phyloP scores from a whole-genome alignment of 2,113 vertebrate species.

The Lepisosteus osseus region DNA sequence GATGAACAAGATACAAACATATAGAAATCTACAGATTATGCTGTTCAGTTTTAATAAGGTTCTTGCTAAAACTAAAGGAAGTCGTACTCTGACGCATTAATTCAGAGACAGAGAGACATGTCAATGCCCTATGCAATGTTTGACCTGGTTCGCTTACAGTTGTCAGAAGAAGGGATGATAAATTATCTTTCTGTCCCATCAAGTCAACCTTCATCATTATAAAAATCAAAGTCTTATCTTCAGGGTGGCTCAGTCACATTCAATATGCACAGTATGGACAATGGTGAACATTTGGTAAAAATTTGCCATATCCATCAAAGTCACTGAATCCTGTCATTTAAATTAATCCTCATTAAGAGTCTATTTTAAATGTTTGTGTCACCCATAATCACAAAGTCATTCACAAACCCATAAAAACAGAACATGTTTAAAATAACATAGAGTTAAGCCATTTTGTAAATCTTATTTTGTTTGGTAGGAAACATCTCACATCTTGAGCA shows the following conservation, averaged over 20 bases:
- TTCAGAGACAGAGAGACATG: constrained; percentile 1
- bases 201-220: constrained; percentile 1
- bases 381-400: not conserved
- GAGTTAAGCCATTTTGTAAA: too few species aligned
- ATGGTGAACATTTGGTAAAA: not conserved
- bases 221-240: not conserved
- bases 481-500: too few species aligned
- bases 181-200: constrained; percentile 3
- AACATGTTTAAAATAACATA: too few species aligned
- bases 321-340: not conserved
- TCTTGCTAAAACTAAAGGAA: too few species aligned
- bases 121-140: constrained; percentile 1
- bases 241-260: constrained; percentile 8
- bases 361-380: constrained; percentile 2
- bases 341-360: constrained; percentile 5
- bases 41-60: too few species aligned
- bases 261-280: constrained; percentile 8
- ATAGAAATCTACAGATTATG: too few species aligned
- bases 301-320: constrained; percentile 6
- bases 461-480: too few species aligned
- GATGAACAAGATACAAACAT: too few species aligned
- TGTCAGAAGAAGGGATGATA: not conserved
- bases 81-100: not conserved
- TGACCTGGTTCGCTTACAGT: constrained; percentile 6
- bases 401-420: not conserved